Conservation (phyloP, 2,888 invertebrate genomes). For the Zele albiditarsus region DNA sequence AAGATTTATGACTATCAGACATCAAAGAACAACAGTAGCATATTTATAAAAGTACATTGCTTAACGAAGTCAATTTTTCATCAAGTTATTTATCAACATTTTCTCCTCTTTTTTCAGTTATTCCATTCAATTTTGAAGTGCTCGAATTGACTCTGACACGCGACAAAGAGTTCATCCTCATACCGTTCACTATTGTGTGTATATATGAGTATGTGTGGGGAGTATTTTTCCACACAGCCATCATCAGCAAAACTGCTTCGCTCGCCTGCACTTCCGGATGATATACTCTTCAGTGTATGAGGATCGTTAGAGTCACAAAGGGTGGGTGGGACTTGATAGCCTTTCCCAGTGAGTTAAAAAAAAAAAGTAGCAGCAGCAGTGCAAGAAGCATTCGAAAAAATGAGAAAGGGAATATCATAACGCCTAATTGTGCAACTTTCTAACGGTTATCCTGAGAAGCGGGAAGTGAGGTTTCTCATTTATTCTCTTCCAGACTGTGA, state of each 20-base stretch:
- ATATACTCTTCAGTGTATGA: background rate
- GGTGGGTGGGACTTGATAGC: background rate
- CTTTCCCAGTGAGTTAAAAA: background rate
- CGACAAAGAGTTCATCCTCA: too few relatives aligned
- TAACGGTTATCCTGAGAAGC: conserved; percentile 24
- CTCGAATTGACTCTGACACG: too few relatives aligned
- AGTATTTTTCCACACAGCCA: background rate
- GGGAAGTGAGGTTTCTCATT: conserved; percentile 10
- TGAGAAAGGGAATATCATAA: background rate
- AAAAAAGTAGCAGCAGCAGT: background rate
- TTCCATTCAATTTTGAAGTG: too few relatives aligned
- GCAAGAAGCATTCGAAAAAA: background rate
- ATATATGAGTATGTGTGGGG: background rate
- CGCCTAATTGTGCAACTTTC: conserved; percentile 19
- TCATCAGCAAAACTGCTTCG: background rate
- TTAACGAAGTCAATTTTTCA: conserved; percentile 7
- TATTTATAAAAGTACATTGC: background rate
- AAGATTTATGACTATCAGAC: conserved; percentile 28
- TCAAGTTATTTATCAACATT: background rate
- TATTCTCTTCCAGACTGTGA: background rate
- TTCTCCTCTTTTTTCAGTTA: background rate
- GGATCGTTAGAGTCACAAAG: background rate
- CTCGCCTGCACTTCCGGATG: background rate
- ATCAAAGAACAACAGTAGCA: background rate
- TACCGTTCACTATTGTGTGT: background rate